Evolutionary conservation across 2,797 vertebrate genomes (phyloP).

Genomic region (Siniperca obscura): DNA sequence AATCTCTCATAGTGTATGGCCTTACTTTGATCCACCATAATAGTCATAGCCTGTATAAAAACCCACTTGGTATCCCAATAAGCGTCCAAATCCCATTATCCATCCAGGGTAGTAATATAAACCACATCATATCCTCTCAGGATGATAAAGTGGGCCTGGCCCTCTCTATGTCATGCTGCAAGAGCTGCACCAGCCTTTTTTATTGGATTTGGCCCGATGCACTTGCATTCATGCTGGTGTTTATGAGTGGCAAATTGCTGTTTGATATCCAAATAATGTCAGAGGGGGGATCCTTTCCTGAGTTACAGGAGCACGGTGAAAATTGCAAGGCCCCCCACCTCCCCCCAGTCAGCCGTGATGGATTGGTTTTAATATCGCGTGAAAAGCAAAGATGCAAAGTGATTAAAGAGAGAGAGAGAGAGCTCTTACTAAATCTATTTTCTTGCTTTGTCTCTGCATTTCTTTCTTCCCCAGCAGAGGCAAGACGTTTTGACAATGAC

Average conservation of each 20-base stretch:
- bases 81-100: conserved; percentile 77
- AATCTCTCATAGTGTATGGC: conserved; percentile 49
- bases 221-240: conserved; percentile 66
- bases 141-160: conserved; percentile 74
- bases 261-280: conserved; percentile 82
- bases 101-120: conserved; percentile 75
- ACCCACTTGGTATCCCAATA: conserved; percentile 69
- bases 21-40: conserved; percentile 64
- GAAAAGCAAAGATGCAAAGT: conserved; percentile 72
- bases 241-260: conserved; percentile 81
- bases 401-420: conserved; percentile 73
- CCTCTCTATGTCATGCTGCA: conserved; percentile 54
- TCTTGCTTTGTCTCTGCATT: conserved; percentile 41
- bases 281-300: conserved; percentile 47
- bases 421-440: conserved; percentile 59
- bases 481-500: conserved; percentile 26
- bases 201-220: conserved; percentile 77
- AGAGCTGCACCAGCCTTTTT: conserved; percentile 66
- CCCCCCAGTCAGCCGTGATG: conserved; percentile 78
- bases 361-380: conserved; percentile 86
- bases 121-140: conserved; percentile 76
- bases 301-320: conserved; percentile 56
- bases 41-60: conserved; percentile 64
- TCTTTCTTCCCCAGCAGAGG: conserved; percentile 31
- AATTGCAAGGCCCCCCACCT: conserved; percentile 48